Base-by-base conservation (phyloP, 1,140 invertebrate species). In the Bacillus rossius region DNA sequence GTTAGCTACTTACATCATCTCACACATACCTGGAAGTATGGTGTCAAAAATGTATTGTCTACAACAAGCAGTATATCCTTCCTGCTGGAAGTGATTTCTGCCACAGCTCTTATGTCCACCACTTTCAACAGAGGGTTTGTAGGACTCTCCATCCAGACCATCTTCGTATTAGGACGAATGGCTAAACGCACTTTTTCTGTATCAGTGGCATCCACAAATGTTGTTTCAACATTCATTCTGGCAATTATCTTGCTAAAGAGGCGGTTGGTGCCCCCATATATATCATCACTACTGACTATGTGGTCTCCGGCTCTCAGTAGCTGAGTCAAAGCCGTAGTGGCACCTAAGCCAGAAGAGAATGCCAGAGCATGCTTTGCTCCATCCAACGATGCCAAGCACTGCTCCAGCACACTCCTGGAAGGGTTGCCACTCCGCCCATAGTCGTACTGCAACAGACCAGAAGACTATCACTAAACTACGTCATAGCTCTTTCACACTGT, bases 51-150 rank as follows among this genome's bases (percentile, higher is more conserved):
- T 4, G 96, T 99, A 71, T 99, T 99, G 69, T 99, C 98, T 2
- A 99, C 93, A 0, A 92, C 89, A 17, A 98, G 73, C 63, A 98
- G 80, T 40, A 95, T 84, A 29, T 87, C 80, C 55, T 87, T 77
- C 61, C 62, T 71, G 71, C 64, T 75, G 49, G 84, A 84, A 0
- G 86, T 79, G 23, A 87, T 65, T 60, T 87, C 78, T 1, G 81
- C 71, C 23, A 97, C 77, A 2, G 82, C 85, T 62, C 83, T 79
- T 59, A 99, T 94, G 71, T 99, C 96, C 20, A 88, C 82, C 14
- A 99, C 73, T 79, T 96, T 96, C 64, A 99, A 72, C 0, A 91
- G 78, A 0, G 98, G 98, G 80, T 99, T 99, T n/a, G 97, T 97
- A 1, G 97, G 97, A 0, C 91, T 91, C 77, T 99, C 98, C 50